phyloP scores from a whole-genome alignment of 23 tunicate genomes.

The Styela clava region DNA sequence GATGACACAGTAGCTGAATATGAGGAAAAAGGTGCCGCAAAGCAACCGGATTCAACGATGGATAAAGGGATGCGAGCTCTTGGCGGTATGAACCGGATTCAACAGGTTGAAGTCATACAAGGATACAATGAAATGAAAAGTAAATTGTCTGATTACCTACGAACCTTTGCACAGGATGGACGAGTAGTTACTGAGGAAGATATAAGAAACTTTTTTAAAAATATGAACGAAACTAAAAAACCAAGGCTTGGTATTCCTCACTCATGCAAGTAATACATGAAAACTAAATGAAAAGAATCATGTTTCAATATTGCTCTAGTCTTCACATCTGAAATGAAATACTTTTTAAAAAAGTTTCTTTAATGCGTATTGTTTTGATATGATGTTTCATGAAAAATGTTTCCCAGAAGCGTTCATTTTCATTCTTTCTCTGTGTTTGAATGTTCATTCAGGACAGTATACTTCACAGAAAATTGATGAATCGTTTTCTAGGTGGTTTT shows the following conservation, averaged over 20 bases:
- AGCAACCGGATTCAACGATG: conserved; percentile 9
- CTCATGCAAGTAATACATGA: conserved; percentile 15
- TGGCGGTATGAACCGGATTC: conserved; percentile 46
- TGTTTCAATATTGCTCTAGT: no score
- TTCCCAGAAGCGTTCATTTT: no score
- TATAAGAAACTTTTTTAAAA: conserved; percentile 44
- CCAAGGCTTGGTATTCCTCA: conserved; percentile 10
- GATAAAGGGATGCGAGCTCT: conserved; percentile 23
- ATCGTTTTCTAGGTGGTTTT: no score
- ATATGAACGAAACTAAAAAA: conserved; percentile 6
- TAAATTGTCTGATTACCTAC: conserved; percentile 35
- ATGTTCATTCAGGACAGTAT: no score
- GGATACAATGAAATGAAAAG: conserved; percentile 76
- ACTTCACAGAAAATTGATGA: no score
- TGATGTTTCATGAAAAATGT: no score
- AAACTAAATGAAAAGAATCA: no score
- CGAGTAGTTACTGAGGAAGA: conserved; percentile 71
- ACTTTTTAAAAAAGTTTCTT: no score
- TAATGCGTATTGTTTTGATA: no score
- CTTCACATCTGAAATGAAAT: no score
- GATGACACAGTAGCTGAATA: conserved; percentile 66
- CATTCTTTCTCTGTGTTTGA: no score
- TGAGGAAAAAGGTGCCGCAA: conserved; percentile 55
- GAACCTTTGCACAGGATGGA: conserved; percentile 63
- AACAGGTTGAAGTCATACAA: conserved; percentile 63